These are phyloP conservation scores for Galemys pyrenaicus DNA, from an alignment of 2,113 vertebrate genomes.

Conservation along the genomic window DNA sequence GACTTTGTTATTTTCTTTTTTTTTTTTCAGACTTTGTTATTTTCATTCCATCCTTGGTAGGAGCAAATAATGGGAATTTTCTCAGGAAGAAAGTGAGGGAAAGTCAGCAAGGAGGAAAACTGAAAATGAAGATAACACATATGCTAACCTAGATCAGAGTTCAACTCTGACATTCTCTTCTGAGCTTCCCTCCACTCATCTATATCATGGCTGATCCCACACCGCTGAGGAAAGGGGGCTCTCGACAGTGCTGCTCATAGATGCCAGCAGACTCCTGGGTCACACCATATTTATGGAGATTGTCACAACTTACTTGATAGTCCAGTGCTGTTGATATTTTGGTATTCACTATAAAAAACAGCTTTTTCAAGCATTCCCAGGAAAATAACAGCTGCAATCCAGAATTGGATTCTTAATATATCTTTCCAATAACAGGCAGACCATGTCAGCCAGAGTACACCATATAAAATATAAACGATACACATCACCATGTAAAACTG, in stretches of 20 bases:
- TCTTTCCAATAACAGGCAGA: slow-evolving; percentile 94
- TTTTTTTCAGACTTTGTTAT: background rate
- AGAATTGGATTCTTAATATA: slow-evolving; percentile 93
- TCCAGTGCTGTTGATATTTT: slow-evolving; percentile 90
- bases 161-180: background rate
- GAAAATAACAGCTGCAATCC: slow-evolving; percentile 94
- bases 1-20: slow-evolving; percentile 9
- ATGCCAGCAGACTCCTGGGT: background rate
- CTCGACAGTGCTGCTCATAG: background rate
- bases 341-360: slow-evolving; percentile 92
- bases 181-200: background rate
- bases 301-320: slow-evolving; percentile 87
- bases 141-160: too few relatives aligned
- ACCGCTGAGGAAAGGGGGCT: background rate
- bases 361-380: slow-evolving; percentile 94
- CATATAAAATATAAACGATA: slow-evolving; percentile 90
- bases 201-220: background rate
- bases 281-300: background rate
- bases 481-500: slow-evolving; percentile 96
- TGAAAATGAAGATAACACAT: background rate
- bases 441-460: slow-evolving; percentile 91
- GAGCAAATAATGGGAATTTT: background rate
- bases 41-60: background rate
- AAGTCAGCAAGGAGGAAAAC: background rate
- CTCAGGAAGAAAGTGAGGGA: background rate